Percentiles rank a stretch among this genome's conserved stretches.
These are phyloP conservation scores for Haliaeetus leucogaster DNA, from an alignment of 2,113 vertebrate genomes.

Conservation along the genomic window DNA sequence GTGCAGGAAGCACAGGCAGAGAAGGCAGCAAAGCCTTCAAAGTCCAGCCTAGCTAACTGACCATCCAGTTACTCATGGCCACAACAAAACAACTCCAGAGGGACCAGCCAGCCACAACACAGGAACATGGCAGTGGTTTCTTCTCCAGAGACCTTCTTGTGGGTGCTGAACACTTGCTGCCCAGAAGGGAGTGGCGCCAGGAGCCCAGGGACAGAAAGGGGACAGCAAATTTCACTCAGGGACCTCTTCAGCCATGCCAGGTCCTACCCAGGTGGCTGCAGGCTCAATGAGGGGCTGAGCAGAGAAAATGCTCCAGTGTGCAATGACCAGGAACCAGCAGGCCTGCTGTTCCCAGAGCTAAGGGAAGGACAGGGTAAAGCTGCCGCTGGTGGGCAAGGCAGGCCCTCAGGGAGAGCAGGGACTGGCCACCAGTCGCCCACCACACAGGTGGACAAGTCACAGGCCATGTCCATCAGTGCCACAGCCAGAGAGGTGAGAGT, in stretches of 20 bases:
- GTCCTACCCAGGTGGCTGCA: not conserved
- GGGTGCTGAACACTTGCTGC: not conserved
- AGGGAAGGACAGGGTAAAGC: not conserved
- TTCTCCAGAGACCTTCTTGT: not conserved
- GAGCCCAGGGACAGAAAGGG: not conserved
- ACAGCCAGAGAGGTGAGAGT: accelerated
- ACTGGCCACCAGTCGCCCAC: not conserved
- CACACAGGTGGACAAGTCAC: not conserved
- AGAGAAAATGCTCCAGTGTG: accelerated
- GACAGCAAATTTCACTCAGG: not conserved
- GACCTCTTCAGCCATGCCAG: not conserved
- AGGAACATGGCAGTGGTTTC: not conserved
- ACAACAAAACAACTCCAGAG: not conserved
- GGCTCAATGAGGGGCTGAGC: accelerated
- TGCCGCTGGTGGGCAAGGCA: not conserved
- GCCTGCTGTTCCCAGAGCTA: accelerated
- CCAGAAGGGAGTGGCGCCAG: not conserved
- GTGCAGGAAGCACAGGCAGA: not conserved
- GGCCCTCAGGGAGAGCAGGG: not conserved
- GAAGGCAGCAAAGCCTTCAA: not conserved
- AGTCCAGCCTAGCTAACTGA: not conserved
- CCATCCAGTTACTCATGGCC: not conserved
- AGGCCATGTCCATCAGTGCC: accelerated
- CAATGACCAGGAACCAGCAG: accelerated
- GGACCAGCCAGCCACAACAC: not conserved